Evolutionary conservation across 2,113 vertebrate genomes (phyloP), one percentile per base, ranked within the genome.

Genomic region (Sylvilagus bachmani): DNA sequence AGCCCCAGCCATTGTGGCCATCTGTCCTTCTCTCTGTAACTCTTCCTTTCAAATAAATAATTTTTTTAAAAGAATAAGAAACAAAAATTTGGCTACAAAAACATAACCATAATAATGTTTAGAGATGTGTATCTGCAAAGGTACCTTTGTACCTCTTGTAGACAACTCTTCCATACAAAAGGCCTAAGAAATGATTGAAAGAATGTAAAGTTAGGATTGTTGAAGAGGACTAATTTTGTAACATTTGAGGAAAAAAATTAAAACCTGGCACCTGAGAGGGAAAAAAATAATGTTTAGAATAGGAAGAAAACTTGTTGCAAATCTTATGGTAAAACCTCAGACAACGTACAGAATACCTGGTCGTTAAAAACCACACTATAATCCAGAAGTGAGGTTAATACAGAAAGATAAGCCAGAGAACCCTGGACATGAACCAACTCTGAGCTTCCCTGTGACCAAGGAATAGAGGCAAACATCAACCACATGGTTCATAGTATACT

Each of bases 111-210:
- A 58, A 58, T 58, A 58, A 17, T 86, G 29, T 74, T 38, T 86
- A 58, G 33, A 69, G 85, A 55, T 71, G 16, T 77, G 64, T 71
- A 66, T 70, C 62, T 86, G 24, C 10, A 89, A 77, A 89, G 78
- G 25, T 44, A 44, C 3, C 44, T 88, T 87, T 64, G 36, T 88
- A 44, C 62, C 71, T 69, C 36, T 75, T 74, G 64, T 29, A 67
- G 51, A 79, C 51, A 90, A 11, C 29, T 58, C 55, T 86, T 93
- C 78, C 44, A 79, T 71, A 38, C 6, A 29, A 87, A 92, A 92
- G 36, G 64, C 49, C 77, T 83, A 36, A 95, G 38, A 90, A 51
- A 21, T 80, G 29, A 87, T 36, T 75, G 87, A 64, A 44, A 70
- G 44, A 71, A 75, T 51, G 49, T 67, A 12, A 71, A 61, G 53